phyloP scores from a whole-genome alignment of 2,113 vertebrate species.

The Salvelinus fontinalis region DNA sequence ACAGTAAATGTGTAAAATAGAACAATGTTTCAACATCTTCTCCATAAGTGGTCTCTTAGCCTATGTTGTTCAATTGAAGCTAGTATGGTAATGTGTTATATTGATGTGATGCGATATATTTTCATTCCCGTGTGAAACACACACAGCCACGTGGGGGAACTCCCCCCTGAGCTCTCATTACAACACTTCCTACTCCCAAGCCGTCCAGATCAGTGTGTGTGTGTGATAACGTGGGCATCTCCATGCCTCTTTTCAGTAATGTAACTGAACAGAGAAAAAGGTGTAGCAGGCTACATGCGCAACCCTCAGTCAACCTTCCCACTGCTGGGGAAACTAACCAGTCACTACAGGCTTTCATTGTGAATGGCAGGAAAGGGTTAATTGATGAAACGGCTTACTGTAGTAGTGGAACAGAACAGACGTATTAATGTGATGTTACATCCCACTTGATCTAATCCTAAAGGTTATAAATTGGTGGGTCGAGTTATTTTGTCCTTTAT shows the following conservation, averaged over 20 bases:
- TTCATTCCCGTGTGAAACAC: conserved; percentile 27
- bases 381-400: background rate
- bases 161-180: conserved; percentile 45
- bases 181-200: conserved; percentile 26
- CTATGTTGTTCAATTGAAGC: too few relatives aligned
- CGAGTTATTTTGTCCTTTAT: background rate
- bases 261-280: too few relatives aligned
- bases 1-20: too few relatives aligned
- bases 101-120: too few relatives aligned
- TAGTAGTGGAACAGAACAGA: conserved; percentile 9
- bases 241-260: too few relatives aligned
- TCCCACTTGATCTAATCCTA: background rate
- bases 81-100: too few relatives aligned
- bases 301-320: background rate
- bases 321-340: conserved; percentile 20
- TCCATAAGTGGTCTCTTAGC: too few relatives aligned
- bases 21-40: too few relatives aligned
- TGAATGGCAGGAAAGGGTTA: conserved; percentile 36
- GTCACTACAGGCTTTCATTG: conserved; percentile 41
- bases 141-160: conserved; percentile 32
- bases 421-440: conserved; percentile 3
- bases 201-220: conserved; percentile 10
- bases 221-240: conserved; percentile 3
- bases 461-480: conserved; percentile 6
- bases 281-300: background rate